A percentile compares a stretch with the other conserved stretches of the same genome.
Evolutionary conservation across 2,113 vertebrate genomes (phyloP).

Genomic region (Paracanthobrama guichenoti): DNA sequence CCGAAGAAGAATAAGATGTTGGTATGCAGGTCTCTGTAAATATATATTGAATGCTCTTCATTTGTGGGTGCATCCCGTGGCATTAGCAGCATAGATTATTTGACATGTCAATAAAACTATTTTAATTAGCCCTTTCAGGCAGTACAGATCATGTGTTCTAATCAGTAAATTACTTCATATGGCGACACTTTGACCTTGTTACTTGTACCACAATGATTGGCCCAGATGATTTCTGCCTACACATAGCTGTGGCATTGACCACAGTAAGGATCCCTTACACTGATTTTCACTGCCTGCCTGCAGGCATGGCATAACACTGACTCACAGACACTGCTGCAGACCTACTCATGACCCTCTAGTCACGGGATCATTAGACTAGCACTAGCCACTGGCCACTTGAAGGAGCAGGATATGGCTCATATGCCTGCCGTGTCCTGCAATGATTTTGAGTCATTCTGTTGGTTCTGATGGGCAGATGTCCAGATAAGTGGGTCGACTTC

Average conservation of each 20-base stretch:
- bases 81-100: conserved; percentile 1
- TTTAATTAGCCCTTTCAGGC: conserved; percentile 34
- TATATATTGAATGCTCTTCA: conserved; percentile 1
- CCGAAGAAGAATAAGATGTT: background rate
- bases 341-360: conserved; percentile 26
- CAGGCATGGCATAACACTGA: conserved; percentile 50
- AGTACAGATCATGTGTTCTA: conserved; percentile 47
- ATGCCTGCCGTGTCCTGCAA: background rate
- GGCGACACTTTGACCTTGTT: conserved; percentile 52
- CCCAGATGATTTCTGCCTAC: conserved; percentile 54
- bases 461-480: conserved; percentile 52
- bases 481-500: conserved; percentile 40
- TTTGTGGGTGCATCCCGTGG: background rate
- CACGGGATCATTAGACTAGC: background rate
- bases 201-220: conserved; percentile 54
- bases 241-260: conserved; percentile 51
- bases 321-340: conserved; percentile 51
- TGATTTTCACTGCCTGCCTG: conserved; percentile 56
- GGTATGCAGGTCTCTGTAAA: background rate
- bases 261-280: conserved; percentile 55
- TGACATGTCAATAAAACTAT: conserved; percentile 32
- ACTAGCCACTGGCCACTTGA: background rate
- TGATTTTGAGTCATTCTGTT: conserved; percentile 49
- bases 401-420: conserved; percentile 22
- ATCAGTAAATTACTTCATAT: conserved; percentile 53